These are phyloP conservation scores for Axis porcinus DNA, from an alignment of 2,113 vertebrate species.

Conservation along the genomic window DNA sequence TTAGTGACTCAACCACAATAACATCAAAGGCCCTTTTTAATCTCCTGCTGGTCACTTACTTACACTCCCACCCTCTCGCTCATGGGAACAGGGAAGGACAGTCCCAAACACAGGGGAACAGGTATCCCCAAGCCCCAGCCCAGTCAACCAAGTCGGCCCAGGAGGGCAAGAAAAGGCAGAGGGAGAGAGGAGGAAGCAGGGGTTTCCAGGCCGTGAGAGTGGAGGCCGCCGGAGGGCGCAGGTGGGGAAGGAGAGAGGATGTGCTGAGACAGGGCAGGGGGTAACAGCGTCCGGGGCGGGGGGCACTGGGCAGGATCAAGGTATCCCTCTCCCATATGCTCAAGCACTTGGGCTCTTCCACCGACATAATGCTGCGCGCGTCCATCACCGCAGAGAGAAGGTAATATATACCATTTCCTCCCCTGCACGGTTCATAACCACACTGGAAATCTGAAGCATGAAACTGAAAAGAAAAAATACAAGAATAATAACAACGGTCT, in stretches of 20 bases:
- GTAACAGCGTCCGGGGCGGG: fast-evolving
- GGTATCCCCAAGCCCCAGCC: neutral
- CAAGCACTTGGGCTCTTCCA: neutral
- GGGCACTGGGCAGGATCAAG: neutral
- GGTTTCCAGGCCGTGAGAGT: fast-evolving
- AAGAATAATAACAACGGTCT: neutral
- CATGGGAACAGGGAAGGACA: neutral
- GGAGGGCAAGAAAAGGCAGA: neutral
- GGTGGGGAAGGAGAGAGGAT: fast-evolving
- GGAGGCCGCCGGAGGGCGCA: neutral
- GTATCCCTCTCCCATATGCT: neutral
- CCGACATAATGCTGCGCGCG: neutral
- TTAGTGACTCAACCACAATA: neutral
- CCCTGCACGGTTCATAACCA: neutral
- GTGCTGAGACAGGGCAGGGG: fast-evolving
- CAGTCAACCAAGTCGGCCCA: fast-evolving
- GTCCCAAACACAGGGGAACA: neutral
- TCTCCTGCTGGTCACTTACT: neutral
- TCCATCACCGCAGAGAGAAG: neutral
- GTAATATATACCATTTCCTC: neutral
- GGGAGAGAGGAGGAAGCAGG: fast-evolving
- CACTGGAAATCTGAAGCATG: conserved; percentile 38
- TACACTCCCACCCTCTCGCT: neutral
- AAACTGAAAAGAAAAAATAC: conserved; percentile 39
- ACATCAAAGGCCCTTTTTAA: neutral